Evolutionary conservation across 1,140 invertebrate genomes (phyloP).

Genomic region (Drosophila burlai): DNA sequence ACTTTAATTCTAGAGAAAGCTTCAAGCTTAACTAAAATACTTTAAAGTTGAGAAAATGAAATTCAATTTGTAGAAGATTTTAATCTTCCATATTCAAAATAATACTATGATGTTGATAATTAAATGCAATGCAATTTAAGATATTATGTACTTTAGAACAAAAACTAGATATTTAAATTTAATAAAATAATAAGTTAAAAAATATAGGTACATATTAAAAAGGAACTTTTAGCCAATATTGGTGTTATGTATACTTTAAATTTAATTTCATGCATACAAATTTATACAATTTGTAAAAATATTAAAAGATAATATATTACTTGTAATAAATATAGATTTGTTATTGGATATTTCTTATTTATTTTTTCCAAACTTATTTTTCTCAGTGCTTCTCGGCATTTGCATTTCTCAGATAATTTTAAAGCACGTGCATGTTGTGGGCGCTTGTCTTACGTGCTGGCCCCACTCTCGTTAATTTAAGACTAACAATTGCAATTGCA

Average conservation of each 20-base stretch:
- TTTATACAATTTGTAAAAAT: neutral
- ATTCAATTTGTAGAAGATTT: neutral
- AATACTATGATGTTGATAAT: neutral
- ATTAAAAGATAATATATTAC: neutral
- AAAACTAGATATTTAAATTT: neutral
- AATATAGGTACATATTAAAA: neutral
- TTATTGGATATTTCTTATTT: neutral
- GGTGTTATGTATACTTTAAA: neutral
- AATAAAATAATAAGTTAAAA: neutral
- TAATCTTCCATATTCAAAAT: neutral
- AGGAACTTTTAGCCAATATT: neutral
- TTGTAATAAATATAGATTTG: neutral
- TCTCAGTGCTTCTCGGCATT: conserved; percentile 10
- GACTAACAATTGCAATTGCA: conserved; percentile 73
- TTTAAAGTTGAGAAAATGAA: too few relatives aligned
- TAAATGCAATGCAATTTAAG: too few relatives aligned
- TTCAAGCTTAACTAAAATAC: too few relatives aligned
- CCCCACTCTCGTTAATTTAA: conserved; percentile 63
- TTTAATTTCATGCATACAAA: neutral
- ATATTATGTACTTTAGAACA: too few relatives aligned
- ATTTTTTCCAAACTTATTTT: neutral
- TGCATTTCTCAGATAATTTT: conserved; percentile 33
- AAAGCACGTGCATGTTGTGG: conserved; percentile 16
- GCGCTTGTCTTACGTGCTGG: conserved; percentile 13
- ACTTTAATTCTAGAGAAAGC: too few relatives aligned